Evolutionary conservation across 1,140 invertebrate species (phyloP), one percentile per base, ranked within the genome.

Genomic region (Acyrthosiphon pisum): DNA sequence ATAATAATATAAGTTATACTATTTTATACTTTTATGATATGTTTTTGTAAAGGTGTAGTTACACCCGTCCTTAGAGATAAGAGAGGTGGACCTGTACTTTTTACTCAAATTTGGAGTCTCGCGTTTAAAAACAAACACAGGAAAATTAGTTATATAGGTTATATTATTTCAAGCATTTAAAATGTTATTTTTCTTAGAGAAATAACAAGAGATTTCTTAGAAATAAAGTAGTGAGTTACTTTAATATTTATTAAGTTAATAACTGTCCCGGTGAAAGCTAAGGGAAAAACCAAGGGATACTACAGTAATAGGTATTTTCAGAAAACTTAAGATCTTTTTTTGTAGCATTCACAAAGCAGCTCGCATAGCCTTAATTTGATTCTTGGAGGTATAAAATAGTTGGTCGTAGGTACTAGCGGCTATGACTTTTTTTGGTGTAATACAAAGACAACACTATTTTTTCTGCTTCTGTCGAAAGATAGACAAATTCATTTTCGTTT

Each of bases 21-120:
- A 30, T 3, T 68, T 30, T n/a, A 18, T 76, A 76, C 6, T 26
- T 56, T 26, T 30, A 18, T 76, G 6, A 0, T n/a, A n/a, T 76
- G 18, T 18, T 18, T 18, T 60, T 60, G 4, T 68, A 68, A 76
- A 0, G 14, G 60, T n/a, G 60, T 14, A 68, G 14, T 68, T 4
- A 68, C 6, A 14, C 11, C 60, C 9, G 30, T 68, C 4, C 11
- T 18, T 30, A 6, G 60, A 68, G 30, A 0, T 14, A 18, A 68
- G 3, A n/a, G 0, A 4, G 60, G 30, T 0, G 0, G 11, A 6
- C 60, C n/a, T 14, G 3, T 14, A 30, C 0, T 68, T 68, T 68
- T 68, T 68, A n/a, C 14, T 68, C 30, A 18, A 68, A 68, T n/a
- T n/a, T n/a, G 11, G 4, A 0, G 30, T 30, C 60, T n/a, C 11